Evolutionary conservation across 2,113 vertebrate species (phyloP).

Genomic region (Prionailurus bengalensis): DNA sequence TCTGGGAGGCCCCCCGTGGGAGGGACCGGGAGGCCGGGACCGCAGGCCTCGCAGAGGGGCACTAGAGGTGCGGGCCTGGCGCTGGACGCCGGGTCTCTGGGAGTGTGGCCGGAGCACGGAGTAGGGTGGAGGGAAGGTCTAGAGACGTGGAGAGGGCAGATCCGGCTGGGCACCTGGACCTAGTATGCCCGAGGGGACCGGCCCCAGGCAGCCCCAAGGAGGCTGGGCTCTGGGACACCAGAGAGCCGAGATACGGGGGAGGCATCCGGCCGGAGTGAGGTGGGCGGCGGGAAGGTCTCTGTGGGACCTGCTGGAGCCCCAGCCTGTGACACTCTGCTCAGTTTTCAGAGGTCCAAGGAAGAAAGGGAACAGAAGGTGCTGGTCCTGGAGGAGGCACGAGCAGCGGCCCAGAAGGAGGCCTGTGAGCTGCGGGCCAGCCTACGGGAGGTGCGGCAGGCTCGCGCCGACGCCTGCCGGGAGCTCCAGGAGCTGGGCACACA

Average conservation of each 20-base stretch:
- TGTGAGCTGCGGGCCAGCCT: slow-evolving; percentile 84
- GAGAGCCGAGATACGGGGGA: accelerated
- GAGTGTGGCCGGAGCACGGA: too few relatives aligned
- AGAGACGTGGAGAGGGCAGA: accelerated
- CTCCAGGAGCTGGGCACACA: slow-evolving; percentile 90
- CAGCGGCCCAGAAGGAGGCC: slow-evolving; percentile 85
- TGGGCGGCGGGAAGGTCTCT: accelerated
- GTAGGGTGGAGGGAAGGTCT: accelerated
- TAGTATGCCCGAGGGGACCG: neutral
- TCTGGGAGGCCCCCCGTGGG: neutral
- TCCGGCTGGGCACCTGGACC: accelerated
- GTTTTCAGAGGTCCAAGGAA: slow-evolving; percentile 88
- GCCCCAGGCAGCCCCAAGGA: neutral
- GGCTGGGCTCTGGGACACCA: neutral
- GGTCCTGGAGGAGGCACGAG: slow-evolving; percentile 87
- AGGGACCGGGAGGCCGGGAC: accelerated
- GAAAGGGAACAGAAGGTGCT: slow-evolving; percentile 88
- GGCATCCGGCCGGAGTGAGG: accelerated
- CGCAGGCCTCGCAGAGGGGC: accelerated
- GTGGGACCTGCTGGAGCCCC: accelerated
- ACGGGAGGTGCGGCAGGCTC: slow-evolving; percentile 86
- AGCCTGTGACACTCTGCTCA: slow-evolving; percentile 52
- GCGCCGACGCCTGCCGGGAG: slow-evolving; percentile 84
- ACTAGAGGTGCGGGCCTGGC: neutral
- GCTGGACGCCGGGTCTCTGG: neutral